Percentiles rank a stretch among this genome's conserved stretches.
Conservation (phyloP, 30 jellyfish, hydroid and myxozoan genomes). For the Phacellophora camtschatica region DNA sequence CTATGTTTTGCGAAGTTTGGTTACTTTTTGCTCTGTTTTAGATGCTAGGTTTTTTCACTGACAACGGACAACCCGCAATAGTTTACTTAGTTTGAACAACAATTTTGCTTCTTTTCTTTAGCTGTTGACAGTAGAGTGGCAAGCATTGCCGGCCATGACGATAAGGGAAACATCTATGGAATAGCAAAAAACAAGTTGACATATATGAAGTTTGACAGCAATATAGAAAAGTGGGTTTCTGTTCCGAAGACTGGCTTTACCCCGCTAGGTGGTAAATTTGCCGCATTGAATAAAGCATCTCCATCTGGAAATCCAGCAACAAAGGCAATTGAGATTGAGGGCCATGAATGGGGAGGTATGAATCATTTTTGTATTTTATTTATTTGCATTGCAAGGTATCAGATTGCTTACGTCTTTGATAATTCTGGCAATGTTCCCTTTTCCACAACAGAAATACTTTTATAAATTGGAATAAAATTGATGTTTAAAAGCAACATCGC, state of each 20-base stretch:
- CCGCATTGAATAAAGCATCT: not conserved
- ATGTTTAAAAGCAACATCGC: no score
- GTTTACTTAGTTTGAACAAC: no score
- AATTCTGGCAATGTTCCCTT: no score
- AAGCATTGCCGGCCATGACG: conserved; percentile 36
- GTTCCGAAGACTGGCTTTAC: not conserved
- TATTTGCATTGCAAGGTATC: not conserved
- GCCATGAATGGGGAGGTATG: conserved; percentile 80
- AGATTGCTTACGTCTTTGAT: no score
- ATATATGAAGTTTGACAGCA: conserved; percentile 47
- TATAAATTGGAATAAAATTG: no score
- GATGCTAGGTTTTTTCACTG: no score
- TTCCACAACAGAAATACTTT: no score
- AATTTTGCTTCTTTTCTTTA: conserved; percentile 1
- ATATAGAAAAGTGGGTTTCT: conserved; percentile 45
- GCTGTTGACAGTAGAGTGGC: conserved; percentile 74
- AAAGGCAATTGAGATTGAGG: not conserved
- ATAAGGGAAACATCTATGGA: conserved; percentile 40
- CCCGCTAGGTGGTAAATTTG: not conserved
- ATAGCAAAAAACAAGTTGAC: conserved; percentile 50
- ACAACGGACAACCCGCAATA: no score
- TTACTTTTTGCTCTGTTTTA: no score
- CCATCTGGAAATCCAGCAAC: conserved; percentile 38
- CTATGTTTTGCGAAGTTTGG: no score
- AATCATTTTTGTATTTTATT: not conserved